Percentiles rank a stretch among this genome's conserved stretches.
Evolutionary conservation across 2,888 invertebrate genomes (phyloP).

Genomic region (Escarpia spicata): DNA sequence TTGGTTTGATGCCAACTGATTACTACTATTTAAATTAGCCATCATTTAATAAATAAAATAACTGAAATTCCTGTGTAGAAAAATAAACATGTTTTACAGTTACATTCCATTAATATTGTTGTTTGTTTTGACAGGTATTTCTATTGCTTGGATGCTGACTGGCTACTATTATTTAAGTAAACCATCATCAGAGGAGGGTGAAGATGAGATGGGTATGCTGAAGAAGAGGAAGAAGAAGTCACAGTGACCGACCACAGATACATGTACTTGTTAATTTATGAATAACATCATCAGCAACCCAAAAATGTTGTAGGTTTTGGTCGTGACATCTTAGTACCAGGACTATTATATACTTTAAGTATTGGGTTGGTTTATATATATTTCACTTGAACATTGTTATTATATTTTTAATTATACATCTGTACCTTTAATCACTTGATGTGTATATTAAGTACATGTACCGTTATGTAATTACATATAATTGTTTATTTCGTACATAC

Average conservation of each 20-base stretch:
- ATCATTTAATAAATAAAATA: no score
- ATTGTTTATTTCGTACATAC: background rate
- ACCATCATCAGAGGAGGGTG: background rate
- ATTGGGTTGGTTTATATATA: no score
- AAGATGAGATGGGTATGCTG: background rate
- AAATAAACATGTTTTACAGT: no score
- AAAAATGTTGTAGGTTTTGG: background rate
- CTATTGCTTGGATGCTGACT: conserved; percentile 4
- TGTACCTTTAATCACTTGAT: background rate
- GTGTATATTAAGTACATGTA: background rate
- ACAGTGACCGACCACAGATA: conserved; percentile 1
- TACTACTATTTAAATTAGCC: no score
- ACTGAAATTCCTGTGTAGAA: no score
- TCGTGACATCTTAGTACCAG: background rate
- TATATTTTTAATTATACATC: background rate
- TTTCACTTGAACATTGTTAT: background rate
- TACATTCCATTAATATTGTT: no score
- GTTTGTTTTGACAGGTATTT: background rate
- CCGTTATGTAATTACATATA: background rate
- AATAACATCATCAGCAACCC: background rate
- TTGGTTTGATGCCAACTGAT: no score
- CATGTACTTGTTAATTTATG: background rate
- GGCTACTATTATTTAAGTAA: background rate
- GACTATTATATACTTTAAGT: no score
- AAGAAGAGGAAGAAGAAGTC: background rate